Conservation (phyloP, 2,888 invertebrate genomes). For the Pollenia amentaria region DNA sequence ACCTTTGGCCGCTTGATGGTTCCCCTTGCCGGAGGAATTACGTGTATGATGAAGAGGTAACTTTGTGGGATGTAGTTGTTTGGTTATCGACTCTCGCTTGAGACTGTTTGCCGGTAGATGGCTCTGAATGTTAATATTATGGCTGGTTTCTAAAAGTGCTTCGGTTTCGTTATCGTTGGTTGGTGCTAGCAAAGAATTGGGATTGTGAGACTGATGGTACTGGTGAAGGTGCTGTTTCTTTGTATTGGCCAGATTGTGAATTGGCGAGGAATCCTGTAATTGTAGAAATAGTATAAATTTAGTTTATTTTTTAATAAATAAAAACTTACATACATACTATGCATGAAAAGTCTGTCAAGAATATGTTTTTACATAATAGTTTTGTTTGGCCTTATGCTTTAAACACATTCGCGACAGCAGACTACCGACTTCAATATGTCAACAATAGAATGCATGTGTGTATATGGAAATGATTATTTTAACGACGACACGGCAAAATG, state of each 20-base stretch:
- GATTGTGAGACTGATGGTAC: constrained; percentile 76
- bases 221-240: constrained; percentile 82
- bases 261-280: constrained; percentile 84
- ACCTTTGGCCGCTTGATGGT: constrained; percentile 48
- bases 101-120: constrained; percentile 74
- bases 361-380: too few species aligned
- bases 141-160: constrained; percentile 83
- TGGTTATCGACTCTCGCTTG: constrained; percentile 62
- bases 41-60: constrained; percentile 66
- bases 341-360: too few species aligned
- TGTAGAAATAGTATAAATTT: neutral
- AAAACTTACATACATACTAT: neutral
- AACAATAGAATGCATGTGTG: too few species aligned
- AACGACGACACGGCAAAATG: too few species aligned
- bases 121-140: constrained; percentile 81
- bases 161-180: constrained; percentile 81
- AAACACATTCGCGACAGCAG: too few species aligned
- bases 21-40: constrained; percentile 66
- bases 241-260: constrained; percentile 84
- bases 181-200: constrained; percentile 70
- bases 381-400: too few species aligned
- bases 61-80: constrained; percentile 75
- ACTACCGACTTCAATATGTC: too few species aligned
- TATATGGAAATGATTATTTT: too few species aligned
- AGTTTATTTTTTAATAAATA: neutral